Conservation (phyloP, 2,888 invertebrate species). For the Drosophila percnosoma region DNA sequence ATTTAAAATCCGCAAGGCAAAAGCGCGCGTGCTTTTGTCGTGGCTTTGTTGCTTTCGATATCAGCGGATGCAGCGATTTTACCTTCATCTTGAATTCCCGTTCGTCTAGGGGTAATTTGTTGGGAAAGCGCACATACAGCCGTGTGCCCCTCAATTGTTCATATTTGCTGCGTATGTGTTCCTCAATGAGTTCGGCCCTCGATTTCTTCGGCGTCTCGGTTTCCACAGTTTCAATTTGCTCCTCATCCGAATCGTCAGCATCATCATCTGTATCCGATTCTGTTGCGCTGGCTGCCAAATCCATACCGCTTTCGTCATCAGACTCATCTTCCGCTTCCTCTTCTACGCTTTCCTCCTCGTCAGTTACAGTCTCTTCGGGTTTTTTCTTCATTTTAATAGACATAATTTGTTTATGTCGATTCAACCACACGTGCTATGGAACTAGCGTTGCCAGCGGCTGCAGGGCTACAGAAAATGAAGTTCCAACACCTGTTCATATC, state of each 20-base stretch:
- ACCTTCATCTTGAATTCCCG: slow-evolving; percentile 68
- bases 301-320: slow-evolving; percentile 41
- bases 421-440: slow-evolving; percentile 39
- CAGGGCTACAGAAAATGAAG: not conserved
- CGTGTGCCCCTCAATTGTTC: slow-evolving; percentile 75
- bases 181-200: slow-evolving; percentile 50
- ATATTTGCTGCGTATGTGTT: slow-evolving; percentile 68
- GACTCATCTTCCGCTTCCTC: slow-evolving; percentile 24
- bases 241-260: slow-evolving; percentile 5
- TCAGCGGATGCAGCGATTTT: slow-evolving; percentile 68
- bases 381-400: slow-evolving; percentile 59
- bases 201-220: slow-evolving; percentile 32
- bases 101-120: slow-evolving; percentile 71
- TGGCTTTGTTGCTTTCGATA: slow-evolving; percentile 71
- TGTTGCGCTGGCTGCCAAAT: slow-evolving; percentile 72
- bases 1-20: slow-evolving; percentile 78
- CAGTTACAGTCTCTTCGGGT: slow-evolving; percentile 21
- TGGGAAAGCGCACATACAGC: slow-evolving; percentile 78
- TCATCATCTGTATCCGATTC: slow-evolving; percentile 73
- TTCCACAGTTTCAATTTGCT: slow-evolving; percentile 18
- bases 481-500: slow-evolving; percentile 21
- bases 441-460: slow-evolving; percentile 13
- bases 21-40: slow-evolving; percentile 82
- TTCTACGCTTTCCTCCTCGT: slow-evolving; percentile 30
- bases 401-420: slow-evolving; percentile 43